Percentiles rank a stretch among this genome's conserved stretches.
Conservation (phyloP, 2,797 vertebrate genomes). For the Mormyrus proboscirostris region DNA sequence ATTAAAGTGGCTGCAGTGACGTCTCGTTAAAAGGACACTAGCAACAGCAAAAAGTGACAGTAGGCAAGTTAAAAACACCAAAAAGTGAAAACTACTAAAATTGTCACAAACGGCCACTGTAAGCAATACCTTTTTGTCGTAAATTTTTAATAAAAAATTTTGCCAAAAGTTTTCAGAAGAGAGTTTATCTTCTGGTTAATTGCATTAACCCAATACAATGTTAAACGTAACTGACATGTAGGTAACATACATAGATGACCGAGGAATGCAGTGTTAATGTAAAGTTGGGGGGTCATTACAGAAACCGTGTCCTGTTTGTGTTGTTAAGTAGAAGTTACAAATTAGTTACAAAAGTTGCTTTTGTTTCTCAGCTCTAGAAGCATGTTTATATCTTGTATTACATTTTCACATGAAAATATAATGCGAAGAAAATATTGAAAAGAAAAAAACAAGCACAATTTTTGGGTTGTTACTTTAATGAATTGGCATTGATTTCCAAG, state of each 20-base stretch:
- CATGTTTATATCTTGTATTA: neutral
- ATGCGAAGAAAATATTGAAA: neutral
- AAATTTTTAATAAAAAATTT: neutral
- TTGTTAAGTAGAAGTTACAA: neutral
- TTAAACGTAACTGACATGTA: conserved; percentile 33
- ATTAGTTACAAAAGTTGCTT: neutral
- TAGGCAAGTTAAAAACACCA: neutral
- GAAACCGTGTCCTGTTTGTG: neutral
- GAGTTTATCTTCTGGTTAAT: neutral
- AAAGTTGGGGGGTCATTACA: neutral
- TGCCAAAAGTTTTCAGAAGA: conserved; percentile 2
- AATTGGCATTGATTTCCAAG: neutral
- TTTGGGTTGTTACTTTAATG: neutral
- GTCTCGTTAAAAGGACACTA: neutral
- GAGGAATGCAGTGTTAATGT: conserved; percentile 32
- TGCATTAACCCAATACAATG: conserved; percentile 56
- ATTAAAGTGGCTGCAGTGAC: conserved; percentile 30
- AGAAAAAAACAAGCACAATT: neutral
- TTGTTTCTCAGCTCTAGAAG: neutral
- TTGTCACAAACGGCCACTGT: neutral
- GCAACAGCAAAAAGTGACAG: neutral
- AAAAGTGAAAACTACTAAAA: neutral
- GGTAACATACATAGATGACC: conserved; percentile 34
- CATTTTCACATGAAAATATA: neutral
- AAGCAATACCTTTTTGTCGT: conserved; percentile 46